Base-by-base conservation (phyloP, 1,140 invertebrate genomes). In the Diorhabda carinulata region DNA sequence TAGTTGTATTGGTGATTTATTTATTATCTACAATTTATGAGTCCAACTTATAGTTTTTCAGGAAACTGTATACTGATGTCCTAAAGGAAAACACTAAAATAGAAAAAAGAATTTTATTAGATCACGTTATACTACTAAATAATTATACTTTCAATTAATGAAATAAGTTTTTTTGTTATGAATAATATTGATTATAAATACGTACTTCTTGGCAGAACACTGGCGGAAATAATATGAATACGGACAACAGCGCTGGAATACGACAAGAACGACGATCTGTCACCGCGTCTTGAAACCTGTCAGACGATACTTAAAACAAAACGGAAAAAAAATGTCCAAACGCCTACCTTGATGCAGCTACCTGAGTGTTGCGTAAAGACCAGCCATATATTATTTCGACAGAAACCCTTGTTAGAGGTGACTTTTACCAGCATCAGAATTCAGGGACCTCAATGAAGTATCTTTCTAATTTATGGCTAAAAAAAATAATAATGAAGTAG, bases 271-370 rank as follows among this genome's bases (percentile, higher is more conserved):
- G 47, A 6, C 6, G 4, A 77, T 76, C 72, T 75, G 76, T 77
- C 76, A 75, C 76, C 69, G 66, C 72, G 74, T 76, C 75, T 71
- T 69, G 60, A 60, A 61, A 56, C 69, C 69, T 72, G 73, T 74
- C 73, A 74, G 72, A 74, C 74, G 64, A 72, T 72, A 70, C 74
- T 64, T 70, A 70, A 76, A 75, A 74, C 64, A 70, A 68, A 47
- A 70, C 69, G 71, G 70, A 52, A 52, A 52, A 52, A n/a, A 52
- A 52, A 52, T 52, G 47, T 67, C 72, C 73, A 78, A 77, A 77
- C 77, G 76, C 77, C 77, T 77, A 78, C 77, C 74, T 74, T 72
- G 76, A 73, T 73, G 74, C 72, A 70, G 77, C 77, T 78, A 78
- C 76, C 77, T 78, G 77, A 76, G 76, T 77, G 77, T 78, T 78